phyloP scores from a whole-genome alignment of 2,113 vertebrate species.

The Dolichotis patagonum region DNA sequence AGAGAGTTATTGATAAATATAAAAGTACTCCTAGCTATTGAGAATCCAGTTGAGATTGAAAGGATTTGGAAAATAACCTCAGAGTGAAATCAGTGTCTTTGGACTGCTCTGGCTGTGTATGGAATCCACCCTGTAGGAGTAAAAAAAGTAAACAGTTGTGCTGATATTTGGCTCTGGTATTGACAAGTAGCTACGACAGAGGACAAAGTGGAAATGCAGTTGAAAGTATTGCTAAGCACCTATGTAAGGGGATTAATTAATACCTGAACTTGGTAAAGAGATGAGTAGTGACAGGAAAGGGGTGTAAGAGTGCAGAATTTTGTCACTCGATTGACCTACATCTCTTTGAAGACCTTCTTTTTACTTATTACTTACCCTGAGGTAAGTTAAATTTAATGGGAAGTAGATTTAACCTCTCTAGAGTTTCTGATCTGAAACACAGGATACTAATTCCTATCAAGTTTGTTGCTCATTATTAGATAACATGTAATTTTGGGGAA shows the following conservation, averaged over 20 bases:
- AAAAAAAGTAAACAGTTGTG: background rate
- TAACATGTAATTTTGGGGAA: background rate
- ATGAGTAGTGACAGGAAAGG: background rate
- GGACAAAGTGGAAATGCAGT: background rate
- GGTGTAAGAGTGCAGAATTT: background rate
- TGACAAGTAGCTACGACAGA: background rate
- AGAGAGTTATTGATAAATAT: background rate
- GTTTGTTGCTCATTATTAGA: background rate
- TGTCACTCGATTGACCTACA: background rate
- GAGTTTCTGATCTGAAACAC: conserved; percentile 5
- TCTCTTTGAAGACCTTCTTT: background rate
- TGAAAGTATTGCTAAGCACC: background rate
- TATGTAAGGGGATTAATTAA: background rate
- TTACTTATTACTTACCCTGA: background rate
- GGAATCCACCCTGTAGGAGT: background rate
- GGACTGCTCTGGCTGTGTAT: background rate
- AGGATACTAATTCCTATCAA: background rate
- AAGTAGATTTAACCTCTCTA: background rate
- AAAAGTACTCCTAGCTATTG: background rate
- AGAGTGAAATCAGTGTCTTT: background rate
- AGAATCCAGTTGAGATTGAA: conserved; percentile 24
- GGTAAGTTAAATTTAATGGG: background rate
- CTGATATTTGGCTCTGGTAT: background rate
- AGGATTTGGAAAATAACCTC: background rate
- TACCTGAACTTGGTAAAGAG: background rate